Conservation (phyloP, 2,113 vertebrate genomes). For the Megaleporinus macrocephalus region DNA sequence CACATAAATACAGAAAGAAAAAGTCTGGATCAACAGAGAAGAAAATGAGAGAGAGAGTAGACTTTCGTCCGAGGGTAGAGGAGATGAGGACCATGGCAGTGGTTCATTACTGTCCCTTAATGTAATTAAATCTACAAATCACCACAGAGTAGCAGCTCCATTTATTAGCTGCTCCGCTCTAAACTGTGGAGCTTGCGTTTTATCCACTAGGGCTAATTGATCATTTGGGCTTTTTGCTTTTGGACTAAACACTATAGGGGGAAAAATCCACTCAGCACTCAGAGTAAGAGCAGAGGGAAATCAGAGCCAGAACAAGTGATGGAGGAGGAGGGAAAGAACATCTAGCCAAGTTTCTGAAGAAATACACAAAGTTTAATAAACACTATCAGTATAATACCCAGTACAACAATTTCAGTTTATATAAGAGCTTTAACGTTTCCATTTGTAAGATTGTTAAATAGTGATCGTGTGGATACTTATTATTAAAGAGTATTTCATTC, state of each 20-base stretch:
- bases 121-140: slow-evolving; percentile 54
- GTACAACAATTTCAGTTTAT: no score
- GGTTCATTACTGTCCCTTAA: slow-evolving; percentile 35
- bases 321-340: background rate
- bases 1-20: background rate
- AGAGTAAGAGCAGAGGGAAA: slow-evolving; percentile 32
- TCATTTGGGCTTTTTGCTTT: slow-evolving; percentile 8
- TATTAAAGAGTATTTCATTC: no score
- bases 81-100: background rate
- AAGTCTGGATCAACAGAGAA: background rate
- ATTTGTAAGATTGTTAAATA: no score
- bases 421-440: no score
- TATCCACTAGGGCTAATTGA: slow-evolving; percentile 51
- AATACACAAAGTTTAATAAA: background rate
- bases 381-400: no score
- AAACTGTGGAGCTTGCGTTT: slow-evolving; percentile 42
- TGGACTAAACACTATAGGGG: background rate
- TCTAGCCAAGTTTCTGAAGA: background rate
- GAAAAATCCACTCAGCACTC: slow-evolving; percentile 46
- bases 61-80: background rate
- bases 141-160: slow-evolving; percentile 29
- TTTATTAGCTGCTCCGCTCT: slow-evolving; percentile 34
- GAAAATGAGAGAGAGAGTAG: slow-evolving; percentile 24
- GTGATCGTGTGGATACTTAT: no score
- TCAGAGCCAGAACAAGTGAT: slow-evolving; percentile 25